Evolutionary conservation across 2,797 vertebrate species (phyloP).

Genomic region (Falco cherrug): DNA sequence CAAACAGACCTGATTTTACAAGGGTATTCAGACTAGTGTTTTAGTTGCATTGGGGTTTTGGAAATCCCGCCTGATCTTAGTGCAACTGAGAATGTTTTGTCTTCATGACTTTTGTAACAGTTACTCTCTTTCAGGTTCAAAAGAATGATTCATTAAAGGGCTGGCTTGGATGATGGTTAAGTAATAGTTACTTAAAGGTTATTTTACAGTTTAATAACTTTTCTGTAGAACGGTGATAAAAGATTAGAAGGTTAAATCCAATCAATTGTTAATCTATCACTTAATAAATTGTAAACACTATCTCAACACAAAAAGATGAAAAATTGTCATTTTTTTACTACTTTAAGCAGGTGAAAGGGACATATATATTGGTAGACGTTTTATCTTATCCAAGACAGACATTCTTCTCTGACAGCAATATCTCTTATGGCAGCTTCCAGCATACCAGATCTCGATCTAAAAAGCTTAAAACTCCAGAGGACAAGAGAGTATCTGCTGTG

Average conservation of each 20-base stretch:
- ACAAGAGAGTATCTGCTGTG: constrained; percentile 75
- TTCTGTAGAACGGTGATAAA: constrained; percentile 28
- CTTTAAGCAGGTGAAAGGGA: constrained; percentile 63
- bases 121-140: neutral
- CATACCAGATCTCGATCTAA: constrained; percentile 87
- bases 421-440: constrained; percentile 78
- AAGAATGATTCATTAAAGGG: neutral
- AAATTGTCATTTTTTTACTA: constrained; percentile 49
- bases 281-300: constrained; percentile 67
- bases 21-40: neutral
- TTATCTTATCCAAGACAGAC: constrained; percentile 71
- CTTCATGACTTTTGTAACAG: neutral
- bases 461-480: constrained; percentile 86
- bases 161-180: constrained; percentile 11
- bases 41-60: neutral
- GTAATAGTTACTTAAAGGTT: constrained; percentile 15
- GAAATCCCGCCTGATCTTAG: neutral
- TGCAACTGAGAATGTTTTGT: neutral
- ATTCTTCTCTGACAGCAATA: constrained; percentile 70
- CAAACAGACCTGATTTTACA: neutral
- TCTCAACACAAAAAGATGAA: constrained; percentile 62
- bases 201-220: constrained; percentile 41
- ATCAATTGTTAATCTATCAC: constrained; percentile 61
- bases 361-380: constrained; percentile 56
- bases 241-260: constrained; percentile 46